Evolutionary conservation across 2,888 invertebrate species (phyloP), one percentile per base, ranked within the genome.

Genomic region (Phasia obesa): DNA sequence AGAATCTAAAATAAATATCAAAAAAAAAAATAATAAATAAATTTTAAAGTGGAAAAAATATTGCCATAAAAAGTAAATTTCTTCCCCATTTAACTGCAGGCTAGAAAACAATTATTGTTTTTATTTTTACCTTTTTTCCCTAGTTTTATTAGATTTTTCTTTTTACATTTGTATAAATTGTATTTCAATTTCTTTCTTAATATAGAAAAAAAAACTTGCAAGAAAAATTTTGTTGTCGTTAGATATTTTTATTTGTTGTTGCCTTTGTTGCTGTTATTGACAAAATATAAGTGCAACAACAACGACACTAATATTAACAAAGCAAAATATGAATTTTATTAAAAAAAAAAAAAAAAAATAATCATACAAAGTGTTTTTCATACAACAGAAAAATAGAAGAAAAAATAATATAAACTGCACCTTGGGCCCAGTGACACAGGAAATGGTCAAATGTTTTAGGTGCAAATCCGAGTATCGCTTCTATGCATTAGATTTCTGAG

Each of bases 81-180:
- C 69, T 64, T 71, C 70, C 17, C 55, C 44, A 49, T 79, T 83
- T 83, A 75, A 79, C 83, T 83, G 57, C 69, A 71, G 83, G 83
- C 83, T 65, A 47, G n/a, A 64, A 71, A 83, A 62, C 70, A 83
- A 42, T 55, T 62, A 67, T 67, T 76, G 13, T 7, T 62, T n/a
- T 35, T 44, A 19, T 67, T 47, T 49, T 59, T 49, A 0, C 25
- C 21, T 13, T n/a, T 42, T 53, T 51, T 13, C 27, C 19, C 13
- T n/a, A n/a, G 9, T 70, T 70, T 77, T 62, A n/a, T 70, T 69
- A 25, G 42, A 47, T 70, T 53, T 15, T 38, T 69, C 62, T 31
- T 49, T n/a, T n/a, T 25, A 3, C 27, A 23, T 38, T 60, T 77
- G 35, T 62, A 60, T 60, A 70, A 77, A 70, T 77, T 77, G 42